Percentiles rank a stretch among this genome's conserved stretches.
These are phyloP conservation scores for Uloborus diversus DNA, from an alignment of 1,140 invertebrate species.

Conservation along the genomic window DNA sequence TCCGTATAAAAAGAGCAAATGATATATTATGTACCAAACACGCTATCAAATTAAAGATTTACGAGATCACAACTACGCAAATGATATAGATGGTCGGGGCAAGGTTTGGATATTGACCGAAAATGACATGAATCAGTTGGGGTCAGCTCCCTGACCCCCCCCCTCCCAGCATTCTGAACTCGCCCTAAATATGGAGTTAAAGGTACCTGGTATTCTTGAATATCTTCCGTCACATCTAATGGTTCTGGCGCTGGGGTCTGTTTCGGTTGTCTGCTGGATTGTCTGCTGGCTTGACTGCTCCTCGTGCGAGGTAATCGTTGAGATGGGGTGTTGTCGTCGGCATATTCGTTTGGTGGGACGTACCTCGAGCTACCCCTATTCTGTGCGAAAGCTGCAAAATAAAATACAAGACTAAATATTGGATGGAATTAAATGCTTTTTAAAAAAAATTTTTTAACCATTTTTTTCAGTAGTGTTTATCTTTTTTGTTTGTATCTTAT, in stretches of 20 bases:
- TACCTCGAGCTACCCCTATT: constrained; percentile 25
- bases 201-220: not conserved
- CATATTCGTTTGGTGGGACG: not conserved
- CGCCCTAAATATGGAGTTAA: no score
- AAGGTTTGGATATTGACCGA: no score
- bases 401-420: not conserved
- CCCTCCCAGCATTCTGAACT: no score
- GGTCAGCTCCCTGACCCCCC: no score
- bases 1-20: no score
- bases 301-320: not conserved
- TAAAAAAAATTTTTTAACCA: not conserved
- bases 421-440: not conserved
- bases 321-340: not conserved
- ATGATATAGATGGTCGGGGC: no score
- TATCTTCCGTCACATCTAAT: not conserved
- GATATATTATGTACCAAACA: no score
- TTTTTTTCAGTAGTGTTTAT: not conserved
- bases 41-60: no score
- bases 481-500: not conserved
- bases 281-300: no score
- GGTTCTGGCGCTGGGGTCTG: constrained; percentile 12
- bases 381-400: constrained; percentile 1
- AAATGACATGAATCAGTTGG: no score
- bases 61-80: no score
- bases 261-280: not conserved